phyloP scores from a whole-genome alignment of 2,113 vertebrate genomes.

The Oncorhynchus kisutch region DNA sequence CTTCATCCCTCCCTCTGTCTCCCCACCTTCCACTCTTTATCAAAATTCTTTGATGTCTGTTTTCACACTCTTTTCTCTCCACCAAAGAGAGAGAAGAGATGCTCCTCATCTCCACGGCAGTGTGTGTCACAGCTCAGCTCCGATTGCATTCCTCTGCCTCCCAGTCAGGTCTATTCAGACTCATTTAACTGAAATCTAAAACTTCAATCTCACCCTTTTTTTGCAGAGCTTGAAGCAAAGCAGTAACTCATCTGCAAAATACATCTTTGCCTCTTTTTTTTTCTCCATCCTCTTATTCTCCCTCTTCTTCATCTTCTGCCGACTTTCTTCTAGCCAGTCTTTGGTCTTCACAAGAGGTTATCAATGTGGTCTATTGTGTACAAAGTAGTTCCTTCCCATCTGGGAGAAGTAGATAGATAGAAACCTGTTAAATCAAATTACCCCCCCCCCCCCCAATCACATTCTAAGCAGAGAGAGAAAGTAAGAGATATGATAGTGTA shows the following conservation, averaged over 20 bases:
- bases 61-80: slow-evolving; percentile 77
- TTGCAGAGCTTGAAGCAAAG: slow-evolving; percentile 14
- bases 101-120: slow-evolving; percentile 64
- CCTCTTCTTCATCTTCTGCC: slow-evolving; percentile 23
- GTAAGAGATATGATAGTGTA: slow-evolving; percentile 22
- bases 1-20: neutral
- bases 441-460: neutral
- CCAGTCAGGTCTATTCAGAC: slow-evolving; percentile 43
- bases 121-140: slow-evolving; percentile 70
- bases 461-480: slow-evolving; percentile 14
- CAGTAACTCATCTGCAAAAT: neutral
- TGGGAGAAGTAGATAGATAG: slow-evolving; percentile 17
- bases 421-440: neutral
- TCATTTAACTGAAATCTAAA: slow-evolving; percentile 34
- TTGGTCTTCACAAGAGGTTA: slow-evolving; percentile 11
- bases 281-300: slow-evolving; percentile 21
- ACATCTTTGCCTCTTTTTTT: neutral
- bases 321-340: slow-evolving; percentile 24
- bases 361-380: slow-evolving; percentile 15
- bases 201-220: slow-evolving; percentile 25
- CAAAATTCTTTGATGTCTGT: slow-evolving; percentile 80
- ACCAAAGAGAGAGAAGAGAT: slow-evolving; percentile 67
- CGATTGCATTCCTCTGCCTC: slow-evolving; percentile 38
- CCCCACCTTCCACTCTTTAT: slow-evolving; percentile 47
- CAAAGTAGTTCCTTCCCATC: neutral